Evolutionary conservation across 2,113 vertebrate species (phyloP).

Genomic region (Platysteira castanea): DNA sequence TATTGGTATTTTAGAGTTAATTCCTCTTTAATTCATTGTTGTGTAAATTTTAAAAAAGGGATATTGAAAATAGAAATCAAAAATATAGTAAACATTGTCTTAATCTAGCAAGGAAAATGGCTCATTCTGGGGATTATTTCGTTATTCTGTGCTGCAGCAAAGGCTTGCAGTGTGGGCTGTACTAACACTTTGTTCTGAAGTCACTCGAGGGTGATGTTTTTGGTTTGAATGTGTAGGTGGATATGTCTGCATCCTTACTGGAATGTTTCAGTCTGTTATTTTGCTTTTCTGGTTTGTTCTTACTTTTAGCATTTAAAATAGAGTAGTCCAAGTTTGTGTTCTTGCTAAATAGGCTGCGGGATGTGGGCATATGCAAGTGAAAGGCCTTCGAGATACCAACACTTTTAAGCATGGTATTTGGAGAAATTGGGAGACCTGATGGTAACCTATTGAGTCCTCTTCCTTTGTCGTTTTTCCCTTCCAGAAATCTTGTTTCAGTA

Average conservation of each 20-base stretch:
- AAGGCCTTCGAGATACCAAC: background rate
- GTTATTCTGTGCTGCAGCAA: background rate
- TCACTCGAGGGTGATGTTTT: background rate
- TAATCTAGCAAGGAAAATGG: background rate
- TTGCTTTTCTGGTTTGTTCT: background rate
- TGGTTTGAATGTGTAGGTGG: background rate
- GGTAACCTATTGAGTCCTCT: background rate
- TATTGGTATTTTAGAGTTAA: background rate
- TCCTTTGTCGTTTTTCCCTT: background rate
- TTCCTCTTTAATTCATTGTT: background rate
- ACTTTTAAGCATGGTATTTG: background rate
- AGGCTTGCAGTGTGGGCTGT: background rate
- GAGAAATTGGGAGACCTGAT: background rate
- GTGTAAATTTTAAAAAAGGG: background rate
- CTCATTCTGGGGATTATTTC: background rate
- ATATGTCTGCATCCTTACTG: background rate
- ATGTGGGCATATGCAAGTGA: rapidly evolving
- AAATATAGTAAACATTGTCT: background rate
- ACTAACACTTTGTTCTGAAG: background rate
- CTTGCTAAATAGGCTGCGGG: background rate
- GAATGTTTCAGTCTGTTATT: background rate
- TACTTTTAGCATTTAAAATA: background rate
- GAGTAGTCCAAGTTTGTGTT: background rate
- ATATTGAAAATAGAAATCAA: background rate
- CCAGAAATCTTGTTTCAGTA: background rate